Base-by-base conservation (phyloP, 2,888 invertebrate species). In the Margaritifera margaritifera region DNA sequence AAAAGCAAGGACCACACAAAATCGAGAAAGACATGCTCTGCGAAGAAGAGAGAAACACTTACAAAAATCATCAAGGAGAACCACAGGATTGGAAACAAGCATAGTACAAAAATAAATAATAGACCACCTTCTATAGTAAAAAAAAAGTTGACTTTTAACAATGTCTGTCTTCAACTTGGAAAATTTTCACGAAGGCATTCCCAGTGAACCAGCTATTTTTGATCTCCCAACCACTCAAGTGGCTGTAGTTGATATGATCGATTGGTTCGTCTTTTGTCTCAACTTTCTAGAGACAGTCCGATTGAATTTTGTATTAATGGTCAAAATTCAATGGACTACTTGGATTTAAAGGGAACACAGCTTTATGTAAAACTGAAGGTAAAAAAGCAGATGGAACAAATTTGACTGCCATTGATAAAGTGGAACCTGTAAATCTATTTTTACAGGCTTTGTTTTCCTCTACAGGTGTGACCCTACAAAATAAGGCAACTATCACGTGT, bases 351-450 rank as follows among this genome's bases (percentile, higher is more conserved):
- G n/a, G n/a, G n/a, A n/a, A n/a, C n/a, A n/a, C n/a, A n/a, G n/a
- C n/a, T n/a, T n/a, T n/a, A n/a, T n/a, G n/a, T n/a, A n/a, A n/a
- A n/a, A n/a, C n/a, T n/a, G n/a, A n/a, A n/a, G n/a, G n/a, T n/a
- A n/a, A n/a, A n/a, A n/a, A n/a, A n/a, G n/a, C n/a, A n/a, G n/a
- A n/a, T n/a, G n/a, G n/a, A n/a, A n/a, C n/a, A n/a, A n/a, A n/a
- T n/a, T n/a, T n/a, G n/a, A n/a, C n/a, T n/a, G n/a, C n/a, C n/a
- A n/a, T n/a, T 18, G 69, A 77, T 18, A 54, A 67, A 56, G 70
- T 78, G 31, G 75, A 69, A 19, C 76, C 76, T 18, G 72, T 67
- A 15, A 79, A 77, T 62, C 62, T 76, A 62, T 69, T 79, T 63
- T 61, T 73, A 8, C 74, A 69, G 57, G 62, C 71, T 24, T 27